Conservation (phyloP, 2,888 invertebrate species). For the Sericinus montela region DNA sequence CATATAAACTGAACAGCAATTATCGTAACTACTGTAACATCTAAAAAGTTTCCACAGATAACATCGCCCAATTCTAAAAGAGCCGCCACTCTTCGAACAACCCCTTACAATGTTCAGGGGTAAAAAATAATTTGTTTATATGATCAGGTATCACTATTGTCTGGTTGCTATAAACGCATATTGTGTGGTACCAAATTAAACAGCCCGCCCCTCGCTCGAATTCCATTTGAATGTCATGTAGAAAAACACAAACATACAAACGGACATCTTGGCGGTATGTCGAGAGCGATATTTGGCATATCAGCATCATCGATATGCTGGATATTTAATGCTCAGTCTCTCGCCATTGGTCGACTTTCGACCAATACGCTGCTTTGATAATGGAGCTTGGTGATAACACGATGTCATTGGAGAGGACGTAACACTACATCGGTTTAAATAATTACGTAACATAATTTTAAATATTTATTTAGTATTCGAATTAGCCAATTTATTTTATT, state of each 20-base stretch:
- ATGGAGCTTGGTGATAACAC: constrained; percentile 36
- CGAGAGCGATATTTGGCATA: constrained; percentile 35
- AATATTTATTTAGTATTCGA: no score
- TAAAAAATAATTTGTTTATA: not conserved
- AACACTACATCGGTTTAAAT: no score
- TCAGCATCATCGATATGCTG: constrained; percentile 31
- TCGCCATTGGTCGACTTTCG: constrained; percentile 49
- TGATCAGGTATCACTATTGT: not conserved
- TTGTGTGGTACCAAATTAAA: not conserved
- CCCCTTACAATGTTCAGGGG: not conserved
- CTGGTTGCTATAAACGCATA: not conserved
- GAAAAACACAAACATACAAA: not conserved
- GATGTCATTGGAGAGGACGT: constrained; percentile 39
- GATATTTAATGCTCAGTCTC: constrained; percentile 44
- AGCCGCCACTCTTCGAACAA: not conserved
- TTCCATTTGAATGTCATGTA: not conserved
- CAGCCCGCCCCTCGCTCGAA: not conserved
- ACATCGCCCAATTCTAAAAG: not conserved
- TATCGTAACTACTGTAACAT: not conserved
- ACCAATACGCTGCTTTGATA: constrained; percentile 55
- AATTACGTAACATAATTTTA: no score
- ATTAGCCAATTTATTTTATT: no score
- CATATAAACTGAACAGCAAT: not conserved
- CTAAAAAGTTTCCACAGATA: not conserved
- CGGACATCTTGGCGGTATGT: constrained; percentile 19